Conservation (phyloP, 64 coral and sea anemone genomes). For the Montipora foliosa region DNA sequence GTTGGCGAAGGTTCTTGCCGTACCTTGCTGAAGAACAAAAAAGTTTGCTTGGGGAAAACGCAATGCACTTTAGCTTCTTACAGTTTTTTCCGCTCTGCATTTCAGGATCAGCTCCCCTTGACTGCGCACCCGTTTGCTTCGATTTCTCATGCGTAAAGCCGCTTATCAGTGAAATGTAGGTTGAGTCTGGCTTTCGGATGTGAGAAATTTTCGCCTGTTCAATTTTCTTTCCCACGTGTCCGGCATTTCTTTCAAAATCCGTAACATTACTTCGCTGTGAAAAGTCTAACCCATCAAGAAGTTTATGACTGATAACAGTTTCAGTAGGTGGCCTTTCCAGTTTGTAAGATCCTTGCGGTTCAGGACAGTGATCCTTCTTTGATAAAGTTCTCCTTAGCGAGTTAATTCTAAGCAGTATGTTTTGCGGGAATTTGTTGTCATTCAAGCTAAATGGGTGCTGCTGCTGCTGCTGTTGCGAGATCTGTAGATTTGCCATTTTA, state of each 20-base stretch:
- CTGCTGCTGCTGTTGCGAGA: background rate
- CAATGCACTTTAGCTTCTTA: slow-evolving; percentile 34
- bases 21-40: slow-evolving; percentile 7
- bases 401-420: background rate
- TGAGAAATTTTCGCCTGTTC: background rate
- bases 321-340: background rate
- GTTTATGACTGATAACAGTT: background rate
- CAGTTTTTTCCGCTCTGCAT: slow-evolving; percentile 7
- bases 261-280: background rate
- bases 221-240: background rate
- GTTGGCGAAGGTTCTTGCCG: background rate
- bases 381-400: background rate
- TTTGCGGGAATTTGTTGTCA: background rate
- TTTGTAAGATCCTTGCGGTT: background rate
- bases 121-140: background rate
- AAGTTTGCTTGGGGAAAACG: slow-evolving; percentile 22
- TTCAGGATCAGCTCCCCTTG: background rate
- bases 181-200: slow-evolving; percentile 37
- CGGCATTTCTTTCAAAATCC: background rate
- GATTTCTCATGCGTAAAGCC: background rate
- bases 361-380: background rate
- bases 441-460: background rate
- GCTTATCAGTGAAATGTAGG: slow-evolving; percentile 41
- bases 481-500: background rate
- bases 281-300: background rate